These are phyloP conservation scores for Eclectus roratus DNA, from an alignment of 2,113 vertebrate species.

Conservation along the genomic window DNA sequence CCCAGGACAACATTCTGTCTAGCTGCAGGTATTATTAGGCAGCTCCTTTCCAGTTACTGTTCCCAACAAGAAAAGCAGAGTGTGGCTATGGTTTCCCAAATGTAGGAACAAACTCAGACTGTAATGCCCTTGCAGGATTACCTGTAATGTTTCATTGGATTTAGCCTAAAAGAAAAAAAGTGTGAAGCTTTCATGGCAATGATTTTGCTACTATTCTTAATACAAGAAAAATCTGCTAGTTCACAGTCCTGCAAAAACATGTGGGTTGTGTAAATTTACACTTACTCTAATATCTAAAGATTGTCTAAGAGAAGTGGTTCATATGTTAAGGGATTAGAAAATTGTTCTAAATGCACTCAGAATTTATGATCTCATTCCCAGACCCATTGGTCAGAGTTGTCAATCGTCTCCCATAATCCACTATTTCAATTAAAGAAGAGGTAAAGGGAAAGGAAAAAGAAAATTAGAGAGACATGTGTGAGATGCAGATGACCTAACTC, in stretches of 20 bases:
- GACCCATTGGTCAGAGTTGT: constrained; percentile 2
- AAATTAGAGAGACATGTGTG: background rate
- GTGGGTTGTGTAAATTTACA: constrained; percentile 35
- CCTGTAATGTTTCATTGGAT: background rate
- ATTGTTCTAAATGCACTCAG: background rate
- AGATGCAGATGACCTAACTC: background rate
- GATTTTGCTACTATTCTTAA: background rate
- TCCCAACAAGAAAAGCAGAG: background rate
- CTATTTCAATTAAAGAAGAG: constrained; percentile 5
- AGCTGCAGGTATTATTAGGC: background rate
- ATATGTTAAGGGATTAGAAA: constrained; percentile 31
- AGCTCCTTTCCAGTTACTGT: background rate
- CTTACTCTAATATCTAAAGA: constrained; percentile 18
- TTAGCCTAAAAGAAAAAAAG: background rate
- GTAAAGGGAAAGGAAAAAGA: background rate
- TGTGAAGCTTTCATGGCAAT: background rate
- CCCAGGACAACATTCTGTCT: background rate
- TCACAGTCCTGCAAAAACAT: constrained; percentile 8
- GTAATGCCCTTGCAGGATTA: background rate
- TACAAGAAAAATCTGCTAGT: background rate
- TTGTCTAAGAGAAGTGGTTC: background rate
- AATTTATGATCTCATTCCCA: constrained; percentile 43
- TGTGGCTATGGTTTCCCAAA: background rate
- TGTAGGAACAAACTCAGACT: background rate
- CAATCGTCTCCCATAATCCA: background rate